These are phyloP conservation scores for Latrodectus hesperus DNA, from an alignment of 2,888 invertebrate genomes.

Conservation along the genomic window DNA sequence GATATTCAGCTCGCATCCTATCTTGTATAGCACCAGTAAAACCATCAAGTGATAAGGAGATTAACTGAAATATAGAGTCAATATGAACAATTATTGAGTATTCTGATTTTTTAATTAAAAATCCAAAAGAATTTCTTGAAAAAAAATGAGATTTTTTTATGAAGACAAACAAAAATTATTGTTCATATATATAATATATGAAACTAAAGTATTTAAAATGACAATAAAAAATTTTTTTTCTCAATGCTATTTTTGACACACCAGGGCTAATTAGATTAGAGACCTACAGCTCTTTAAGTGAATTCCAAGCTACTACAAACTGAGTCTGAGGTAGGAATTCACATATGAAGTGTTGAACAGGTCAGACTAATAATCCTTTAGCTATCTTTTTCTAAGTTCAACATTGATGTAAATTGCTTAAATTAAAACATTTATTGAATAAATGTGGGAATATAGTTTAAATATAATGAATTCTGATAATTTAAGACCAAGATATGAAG, in stretches of 20 bases:
- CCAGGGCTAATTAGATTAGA: too few relatives aligned
- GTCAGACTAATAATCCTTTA: too few relatives aligned
- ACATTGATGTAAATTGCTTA: not conserved
- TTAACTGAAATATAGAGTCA: conserved; percentile 76
- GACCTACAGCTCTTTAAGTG: too few relatives aligned
- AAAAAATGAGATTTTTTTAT: not conserved
- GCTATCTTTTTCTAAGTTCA: too few relatives aligned
- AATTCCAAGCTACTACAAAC: too few relatives aligned
- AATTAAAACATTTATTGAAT: not conserved
- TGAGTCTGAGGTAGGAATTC: too few relatives aligned
- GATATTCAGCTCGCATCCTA: conserved; percentile 89
- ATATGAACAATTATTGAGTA: not conserved
- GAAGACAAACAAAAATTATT: not conserved
- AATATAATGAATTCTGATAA: not conserved
- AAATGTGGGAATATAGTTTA: conserved; percentile 11
- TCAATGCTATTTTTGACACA: too few relatives aligned
- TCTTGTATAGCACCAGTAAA: conserved; percentile 90
- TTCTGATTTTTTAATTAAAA: not conserved
- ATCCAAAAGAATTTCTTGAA: not conserved
- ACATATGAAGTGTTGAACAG: too few relatives aligned
- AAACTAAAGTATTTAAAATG: not conserved
- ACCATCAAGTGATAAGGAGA: conserved; percentile 95
- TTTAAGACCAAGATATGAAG: too few relatives aligned
- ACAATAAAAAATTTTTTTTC: too few relatives aligned
- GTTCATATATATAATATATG: not conserved